Base-by-base conservation (phyloP, 2,797 vertebrate species). In the Neolamprologus multifasciatus region DNA sequence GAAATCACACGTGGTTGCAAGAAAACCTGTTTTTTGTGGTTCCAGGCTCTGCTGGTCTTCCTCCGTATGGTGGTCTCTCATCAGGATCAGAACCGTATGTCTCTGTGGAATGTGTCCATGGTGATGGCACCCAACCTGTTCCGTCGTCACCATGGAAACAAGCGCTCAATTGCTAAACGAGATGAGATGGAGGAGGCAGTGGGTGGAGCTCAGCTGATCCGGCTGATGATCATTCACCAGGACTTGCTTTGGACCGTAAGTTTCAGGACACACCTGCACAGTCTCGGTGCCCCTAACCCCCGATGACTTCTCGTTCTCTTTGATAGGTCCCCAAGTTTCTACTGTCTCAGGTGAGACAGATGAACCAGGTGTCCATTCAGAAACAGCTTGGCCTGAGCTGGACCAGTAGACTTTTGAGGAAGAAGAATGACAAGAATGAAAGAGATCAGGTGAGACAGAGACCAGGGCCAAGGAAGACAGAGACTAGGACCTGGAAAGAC, bases 121-220 rank as follows among this genome's bases (percentile, higher is more conserved):
- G 97, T 99, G 17, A 97, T 99, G 89, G 98, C 99, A 0, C 99
- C 99, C 38, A 99, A 99, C 92, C 96, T 99, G 71, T 98, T 99
- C 92, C 95, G 31, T 6, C 13, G 4, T 82, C 96, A 93, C 85
- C 96, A 92, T 83, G 96, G 97, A 85, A 98, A 97, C 90, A 96
- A 95, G 52, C 95, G 88, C 38, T 86, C 89, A 0, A 8, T 85
- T 1, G 12, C 84, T 19, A 89, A 59, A 23, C 96, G 91, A 11
- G 98, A 98, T 78, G 98, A 98, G 85, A 96, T 98, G 95, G 96
- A 97, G 88, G 95, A 97, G 23, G 98, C 98, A 0, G 96, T 97
- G 81, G 97, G 96, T 0, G 97, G 98, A 0, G 98, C 98, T 0
- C 97, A 98, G 40, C 96, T 99, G 71, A 96, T 99, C 12, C 94